Evolutionary conservation across 2,113 vertebrate species (phyloP).

Genomic region (Girardinichthys multiradiatus): DNA sequence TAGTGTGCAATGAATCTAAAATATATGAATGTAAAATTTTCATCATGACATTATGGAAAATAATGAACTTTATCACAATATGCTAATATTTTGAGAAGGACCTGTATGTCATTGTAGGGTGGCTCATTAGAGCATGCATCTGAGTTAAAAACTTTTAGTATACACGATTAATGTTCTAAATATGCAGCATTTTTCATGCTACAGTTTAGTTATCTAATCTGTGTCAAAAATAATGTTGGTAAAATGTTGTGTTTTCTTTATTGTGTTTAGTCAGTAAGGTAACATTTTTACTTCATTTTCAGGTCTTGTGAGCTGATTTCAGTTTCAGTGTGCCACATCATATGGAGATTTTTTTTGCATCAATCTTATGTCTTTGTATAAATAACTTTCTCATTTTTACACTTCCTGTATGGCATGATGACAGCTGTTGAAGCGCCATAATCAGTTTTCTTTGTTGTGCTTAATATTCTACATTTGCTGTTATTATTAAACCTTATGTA

Average conservation of each 20-base stretch:
- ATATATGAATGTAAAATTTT: too few species aligned
- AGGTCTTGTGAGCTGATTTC: slow-evolving; percentile 82
- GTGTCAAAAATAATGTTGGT: background rate
- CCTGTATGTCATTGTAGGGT: background rate
- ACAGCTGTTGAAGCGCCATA: background rate
- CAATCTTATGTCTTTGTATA: slow-evolving; percentile 12
- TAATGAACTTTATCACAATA: too few species aligned
- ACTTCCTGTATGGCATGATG: background rate
- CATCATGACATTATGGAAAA: too few species aligned
- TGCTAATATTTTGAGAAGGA: too few species aligned
- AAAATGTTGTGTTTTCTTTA: background rate
- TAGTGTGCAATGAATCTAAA: too few species aligned
- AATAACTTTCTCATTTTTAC: slow-evolving; percentile 51
- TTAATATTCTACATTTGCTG: background rate
- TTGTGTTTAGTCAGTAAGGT: background rate
- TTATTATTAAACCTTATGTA: background rate
- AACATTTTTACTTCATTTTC: slow-evolving; percentile 12
- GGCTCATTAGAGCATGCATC: background rate
- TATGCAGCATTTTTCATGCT: background rate
- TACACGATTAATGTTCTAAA: background rate
- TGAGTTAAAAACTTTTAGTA: too few species aligned
- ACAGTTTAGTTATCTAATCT: background rate
- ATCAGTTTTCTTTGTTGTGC: background rate
- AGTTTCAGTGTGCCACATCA: background rate
- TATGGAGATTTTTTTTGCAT: slow-evolving; percentile 12